phyloP scores from a whole-genome alignment of 2,113 vertebrate species.

The Romanogobio albipinnatus region DNA sequence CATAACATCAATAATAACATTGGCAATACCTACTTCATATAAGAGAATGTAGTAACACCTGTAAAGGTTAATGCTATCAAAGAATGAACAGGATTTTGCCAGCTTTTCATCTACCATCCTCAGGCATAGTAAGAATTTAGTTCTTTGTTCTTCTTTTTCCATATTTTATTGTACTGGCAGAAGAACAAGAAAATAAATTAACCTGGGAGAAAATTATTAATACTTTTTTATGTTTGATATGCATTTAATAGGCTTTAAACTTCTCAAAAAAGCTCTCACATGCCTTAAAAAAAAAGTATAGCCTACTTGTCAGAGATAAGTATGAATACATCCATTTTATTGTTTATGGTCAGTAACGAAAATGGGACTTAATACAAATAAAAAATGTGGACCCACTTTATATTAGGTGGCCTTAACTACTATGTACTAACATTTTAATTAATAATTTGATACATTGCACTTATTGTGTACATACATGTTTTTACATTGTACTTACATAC shows the following conservation, averaged over 20 bases:
- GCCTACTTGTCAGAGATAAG: not conserved
- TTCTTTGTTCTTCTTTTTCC: not conserved
- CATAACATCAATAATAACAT: constrained; percentile 16
- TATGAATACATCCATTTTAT: not conserved
- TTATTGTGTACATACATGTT: no score
- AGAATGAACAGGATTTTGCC: not conserved
- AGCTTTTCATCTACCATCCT: not conserved
- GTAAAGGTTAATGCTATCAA: constrained; percentile 6
- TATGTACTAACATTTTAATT: no score
- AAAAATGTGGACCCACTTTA: no score
- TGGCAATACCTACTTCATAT: not conserved
- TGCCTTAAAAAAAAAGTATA: no score
- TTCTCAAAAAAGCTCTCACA: not conserved
- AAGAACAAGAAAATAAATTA: not conserved
- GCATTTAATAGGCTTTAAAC: not conserved
- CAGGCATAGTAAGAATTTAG: not conserved
- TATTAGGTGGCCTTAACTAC: no score
- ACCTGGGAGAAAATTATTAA: not conserved
- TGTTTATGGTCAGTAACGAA: not conserved
- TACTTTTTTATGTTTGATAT: not conserved
- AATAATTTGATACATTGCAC: no score
- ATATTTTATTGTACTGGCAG: not conserved
- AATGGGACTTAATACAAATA: not conserved
- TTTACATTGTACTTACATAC: no score
- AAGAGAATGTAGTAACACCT: not conserved